These are phyloP conservation scores for Amphilophus citrinellus DNA, from an alignment of 2,113 vertebrate species.

Conservation along the genomic window DNA sequence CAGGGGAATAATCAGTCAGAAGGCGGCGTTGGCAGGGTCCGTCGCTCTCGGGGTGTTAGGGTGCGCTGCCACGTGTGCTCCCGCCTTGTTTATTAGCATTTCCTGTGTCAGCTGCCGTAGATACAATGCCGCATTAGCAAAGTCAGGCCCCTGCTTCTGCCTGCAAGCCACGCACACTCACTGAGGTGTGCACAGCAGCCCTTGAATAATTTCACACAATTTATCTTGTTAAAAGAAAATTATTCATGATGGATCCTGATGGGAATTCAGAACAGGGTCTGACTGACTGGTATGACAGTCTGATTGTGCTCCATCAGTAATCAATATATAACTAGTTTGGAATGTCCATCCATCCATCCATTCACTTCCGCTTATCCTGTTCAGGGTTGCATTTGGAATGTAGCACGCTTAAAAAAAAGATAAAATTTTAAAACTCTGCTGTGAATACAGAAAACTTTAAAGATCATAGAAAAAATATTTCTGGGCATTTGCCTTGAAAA, in stretches of 20 bases:
- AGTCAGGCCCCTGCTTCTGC: slow-evolving; percentile 11
- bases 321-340: slow-evolving; percentile 16
- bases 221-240: slow-evolving; percentile 12
- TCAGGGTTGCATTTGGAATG: background rate
- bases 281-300: slow-evolving; percentile 4
- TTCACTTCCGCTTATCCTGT: too few species aligned
- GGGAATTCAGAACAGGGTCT: background rate
- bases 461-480: background rate
- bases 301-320: background rate
- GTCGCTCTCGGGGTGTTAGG: slow-evolving; percentile 16
- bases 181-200: background rate
- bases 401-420: background rate
- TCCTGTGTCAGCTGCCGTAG: slow-evolving; percentile 50
- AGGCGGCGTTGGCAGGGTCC: slow-evolving; percentile 36
- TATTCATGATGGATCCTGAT: slow-evolving; percentile 12
- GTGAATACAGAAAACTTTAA: background rate
- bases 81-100: slow-evolving; percentile 68
- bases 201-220: slow-evolving; percentile 16
- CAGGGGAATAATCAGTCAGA: slow-evolving; percentile 75
- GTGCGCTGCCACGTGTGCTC: slow-evolving; percentile 10
- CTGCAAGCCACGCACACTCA: background rate
- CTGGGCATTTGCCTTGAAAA: background rate
- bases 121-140: slow-evolving; percentile 46
- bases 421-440: background rate
- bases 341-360: background rate